Evolutionary conservation across 2,888 invertebrate genomes (phyloP).

Genomic region (Philereme transversata): DNA sequence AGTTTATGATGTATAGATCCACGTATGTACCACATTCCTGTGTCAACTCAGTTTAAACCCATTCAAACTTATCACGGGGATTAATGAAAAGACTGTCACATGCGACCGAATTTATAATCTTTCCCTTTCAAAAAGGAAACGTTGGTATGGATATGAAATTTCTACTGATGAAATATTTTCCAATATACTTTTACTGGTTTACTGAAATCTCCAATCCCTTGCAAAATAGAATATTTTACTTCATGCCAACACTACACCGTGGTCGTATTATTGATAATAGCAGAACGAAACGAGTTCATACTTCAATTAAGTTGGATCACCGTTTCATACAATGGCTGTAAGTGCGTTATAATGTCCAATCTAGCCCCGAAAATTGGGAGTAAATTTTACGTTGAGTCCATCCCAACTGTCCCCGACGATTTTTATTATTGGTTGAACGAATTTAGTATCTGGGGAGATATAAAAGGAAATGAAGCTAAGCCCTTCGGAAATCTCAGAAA

Average conservation of each 20-base stretch:
- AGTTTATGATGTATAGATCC: conserved; percentile 50
- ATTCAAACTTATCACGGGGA: conserved; percentile 40
- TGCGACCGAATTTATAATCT: conserved; percentile 19
- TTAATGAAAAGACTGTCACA: conserved; percentile 36
- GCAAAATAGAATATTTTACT: too few species aligned
- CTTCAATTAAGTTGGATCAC: conserved; percentile 45
- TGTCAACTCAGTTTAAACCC: conserved; percentile 40
- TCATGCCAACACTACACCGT: too few species aligned
- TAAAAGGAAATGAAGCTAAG: conserved; percentile 84
- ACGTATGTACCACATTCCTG: conserved; percentile 36
- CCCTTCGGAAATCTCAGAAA: conserved; percentile 83
- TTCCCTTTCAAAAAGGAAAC: conserved; percentile 3
- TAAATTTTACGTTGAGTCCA: conserved; percentile 75
- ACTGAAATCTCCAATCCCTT: too few species aligned
- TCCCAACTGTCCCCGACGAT: conserved; percentile 73
- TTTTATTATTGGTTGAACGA: conserved; percentile 82
- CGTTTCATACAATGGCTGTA: conserved; percentile 46
- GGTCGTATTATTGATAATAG: not conserved
- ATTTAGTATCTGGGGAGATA: conserved; percentile 83
- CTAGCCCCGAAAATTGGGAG: conserved; percentile 60
- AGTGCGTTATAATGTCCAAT: conserved; percentile 69
- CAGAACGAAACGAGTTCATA: conserved; percentile 11
- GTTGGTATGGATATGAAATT: not conserved
- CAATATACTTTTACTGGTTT: not conserved
- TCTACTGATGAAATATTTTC: not conserved